phyloP scores from a whole-genome alignment of 2,797 vertebrate genomes.

The Falco novaeseelandiae region DNA sequence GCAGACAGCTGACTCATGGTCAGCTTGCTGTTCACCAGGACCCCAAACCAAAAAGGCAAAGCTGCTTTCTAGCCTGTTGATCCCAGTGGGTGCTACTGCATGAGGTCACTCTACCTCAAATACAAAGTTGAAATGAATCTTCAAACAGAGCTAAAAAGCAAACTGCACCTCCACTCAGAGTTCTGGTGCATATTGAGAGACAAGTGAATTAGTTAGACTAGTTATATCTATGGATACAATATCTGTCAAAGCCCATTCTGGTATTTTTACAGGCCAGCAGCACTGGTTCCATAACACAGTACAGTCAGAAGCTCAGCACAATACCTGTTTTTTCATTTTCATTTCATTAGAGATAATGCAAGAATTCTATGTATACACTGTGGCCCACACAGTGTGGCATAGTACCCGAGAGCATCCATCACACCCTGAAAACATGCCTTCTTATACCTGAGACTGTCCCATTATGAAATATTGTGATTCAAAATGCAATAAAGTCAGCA shows the following conservation, averaged over 20 bases:
- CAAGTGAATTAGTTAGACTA: neutral
- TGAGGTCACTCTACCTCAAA: neutral
- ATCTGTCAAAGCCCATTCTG: neutral
- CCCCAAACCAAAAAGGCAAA: neutral
- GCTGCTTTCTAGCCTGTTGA: neutral
- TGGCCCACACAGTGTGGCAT: neutral
- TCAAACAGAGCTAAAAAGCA: neutral
- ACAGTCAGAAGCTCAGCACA: neutral
- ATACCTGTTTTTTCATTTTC: neutral
- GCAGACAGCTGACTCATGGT: neutral
- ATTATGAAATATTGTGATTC: neutral
- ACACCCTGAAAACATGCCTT: neutral
- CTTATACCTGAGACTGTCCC: neutral
- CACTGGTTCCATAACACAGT: neutral
- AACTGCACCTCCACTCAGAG: neutral
- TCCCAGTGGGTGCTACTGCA: rapidly evolving
- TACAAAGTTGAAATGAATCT: neutral
- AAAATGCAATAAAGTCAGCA: neutral
- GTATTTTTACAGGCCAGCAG: neutral
- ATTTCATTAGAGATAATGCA: neutral
- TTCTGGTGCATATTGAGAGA: neutral
- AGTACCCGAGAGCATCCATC: neutral
- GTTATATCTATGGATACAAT: neutral
- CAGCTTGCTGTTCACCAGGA: neutral
- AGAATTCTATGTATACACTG: neutral